Evolutionary conservation across 1,140 invertebrate species (phyloP).

Genomic region (Megalopta genalis): DNA sequence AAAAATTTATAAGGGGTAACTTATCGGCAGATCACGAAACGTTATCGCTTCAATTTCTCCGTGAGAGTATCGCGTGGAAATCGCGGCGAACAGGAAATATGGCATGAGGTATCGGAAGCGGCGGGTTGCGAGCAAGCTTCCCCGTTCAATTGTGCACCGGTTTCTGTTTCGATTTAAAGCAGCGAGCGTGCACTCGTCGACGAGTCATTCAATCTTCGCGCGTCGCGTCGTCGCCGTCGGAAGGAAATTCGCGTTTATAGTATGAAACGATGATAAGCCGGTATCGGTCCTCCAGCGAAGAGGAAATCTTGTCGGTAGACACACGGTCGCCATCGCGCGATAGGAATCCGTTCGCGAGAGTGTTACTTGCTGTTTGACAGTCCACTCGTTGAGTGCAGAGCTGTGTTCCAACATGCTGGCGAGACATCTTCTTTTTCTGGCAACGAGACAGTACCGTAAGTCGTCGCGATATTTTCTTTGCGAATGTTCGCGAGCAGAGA

Average conservation of each 20-base stretch:
- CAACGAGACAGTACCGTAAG: constrained; percentile 76
- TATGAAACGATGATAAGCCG: constrained; percentile 51
- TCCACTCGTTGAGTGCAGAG: not conserved
- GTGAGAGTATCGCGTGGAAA: too few species aligned
- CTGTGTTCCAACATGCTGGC: constrained; percentile 70
- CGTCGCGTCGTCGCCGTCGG: not conserved
- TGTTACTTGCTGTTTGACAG: constrained; percentile 32
- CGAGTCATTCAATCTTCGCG: constrained; percentile 11
- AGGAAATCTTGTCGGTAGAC: constrained; percentile 72
- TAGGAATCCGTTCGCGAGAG: constrained; percentile 45
- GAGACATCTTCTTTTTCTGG: constrained; percentile 75
- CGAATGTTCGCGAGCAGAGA: too few species aligned
- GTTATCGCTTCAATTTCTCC: too few species aligned
- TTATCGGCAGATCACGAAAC: too few species aligned
- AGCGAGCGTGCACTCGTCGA: not conserved
- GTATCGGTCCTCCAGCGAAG: constrained; percentile 49
- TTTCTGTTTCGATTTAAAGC: not conserved
- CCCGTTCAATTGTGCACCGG: not conserved
- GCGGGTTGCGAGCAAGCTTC: too few species aligned
- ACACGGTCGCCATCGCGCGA: constrained; percentile 69
- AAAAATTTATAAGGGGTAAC: too few species aligned
- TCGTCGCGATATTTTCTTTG: constrained; percentile 23
- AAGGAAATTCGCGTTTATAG: constrained; percentile 27
- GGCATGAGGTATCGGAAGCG: too few species aligned
- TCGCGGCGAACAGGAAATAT: too few species aligned